phyloP scores from a whole-genome alignment of 2,888 invertebrate species.

The Polymixis lichenea region DNA sequence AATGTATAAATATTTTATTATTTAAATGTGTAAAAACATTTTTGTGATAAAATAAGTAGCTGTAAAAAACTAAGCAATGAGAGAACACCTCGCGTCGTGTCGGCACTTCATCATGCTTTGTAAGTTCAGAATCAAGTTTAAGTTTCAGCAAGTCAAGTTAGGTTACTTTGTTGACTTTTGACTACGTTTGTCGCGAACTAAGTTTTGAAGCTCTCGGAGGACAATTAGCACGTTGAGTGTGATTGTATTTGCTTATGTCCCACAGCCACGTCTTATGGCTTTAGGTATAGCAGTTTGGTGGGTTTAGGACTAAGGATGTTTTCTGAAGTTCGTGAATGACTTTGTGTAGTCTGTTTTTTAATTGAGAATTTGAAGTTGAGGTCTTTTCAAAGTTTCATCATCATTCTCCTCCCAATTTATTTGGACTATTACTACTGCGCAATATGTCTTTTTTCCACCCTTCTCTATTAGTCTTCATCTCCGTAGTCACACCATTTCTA shows the following conservation, averaged over 20 bases:
- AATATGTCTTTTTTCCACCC: too few species aligned
- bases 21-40: too few species aligned
- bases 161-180: conserved; percentile 40
- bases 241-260: conserved; percentile 30
- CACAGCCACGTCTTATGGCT: not conserved
- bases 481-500: too few species aligned
- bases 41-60: not conserved
- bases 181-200: conserved; percentile 30
- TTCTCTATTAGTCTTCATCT: too few species aligned
- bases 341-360: too few species aligned
- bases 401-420: too few species aligned
- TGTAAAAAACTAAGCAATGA: not conserved
- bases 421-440: too few species aligned
- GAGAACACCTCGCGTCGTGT: not conserved
- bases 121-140: conserved; percentile 34
- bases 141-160: conserved; percentile 23
- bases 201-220: conserved; percentile 31
- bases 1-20: too few species aligned
- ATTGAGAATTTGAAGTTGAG: not conserved
- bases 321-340: not conserved
- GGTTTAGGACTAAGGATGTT: not conserved
- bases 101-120: conserved; percentile 20
- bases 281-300: not conserved
- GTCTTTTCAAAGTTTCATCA: not conserved
- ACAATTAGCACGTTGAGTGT: conserved; percentile 40